Conservation (phyloP, 2,113 vertebrate species). For the Eudyptes chrysolophus region DNA sequence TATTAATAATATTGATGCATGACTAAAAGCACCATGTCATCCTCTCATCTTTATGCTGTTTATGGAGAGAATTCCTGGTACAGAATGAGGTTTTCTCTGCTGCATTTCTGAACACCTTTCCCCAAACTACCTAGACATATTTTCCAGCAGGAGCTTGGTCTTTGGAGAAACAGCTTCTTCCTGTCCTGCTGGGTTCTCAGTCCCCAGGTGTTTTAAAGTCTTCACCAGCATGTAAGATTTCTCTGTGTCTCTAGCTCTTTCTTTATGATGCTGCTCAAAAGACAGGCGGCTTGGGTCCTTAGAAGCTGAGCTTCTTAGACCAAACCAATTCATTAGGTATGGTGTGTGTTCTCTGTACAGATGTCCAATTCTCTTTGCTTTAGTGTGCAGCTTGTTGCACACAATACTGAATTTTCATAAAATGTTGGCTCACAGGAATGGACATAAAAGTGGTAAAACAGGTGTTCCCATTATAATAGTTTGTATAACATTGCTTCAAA, state of each 20-base stretch:
- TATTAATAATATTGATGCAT: background rate
- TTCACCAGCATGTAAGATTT: background rate
- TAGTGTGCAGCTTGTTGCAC: background rate
- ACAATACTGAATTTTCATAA: conserved; percentile 12
- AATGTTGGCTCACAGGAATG: background rate
- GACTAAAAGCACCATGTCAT: background rate
- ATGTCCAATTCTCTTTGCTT: conserved; percentile 23
- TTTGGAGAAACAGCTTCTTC: conserved; percentile 4
- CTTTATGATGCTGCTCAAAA: background rate
- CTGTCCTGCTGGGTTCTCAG: background rate
- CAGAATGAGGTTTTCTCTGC: background rate
- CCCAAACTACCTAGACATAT: background rate
- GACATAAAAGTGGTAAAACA: conserved; percentile 3
- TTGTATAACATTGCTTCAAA: background rate
- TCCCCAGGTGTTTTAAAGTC: background rate
- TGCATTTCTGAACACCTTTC: background rate
- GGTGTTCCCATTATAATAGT: conserved; percentile 6
- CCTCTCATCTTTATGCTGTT: background rate
- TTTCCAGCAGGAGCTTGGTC: background rate
- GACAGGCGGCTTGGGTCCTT: background rate
- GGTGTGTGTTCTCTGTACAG: conserved; percentile 2
- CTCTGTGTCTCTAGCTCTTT: background rate
- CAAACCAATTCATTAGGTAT: conserved; percentile 16
- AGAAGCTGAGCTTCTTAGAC: conserved; percentile 1
- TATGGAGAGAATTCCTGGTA: background rate